A percentile compares a stretch with the other conserved stretches of the same genome.
Conservation (phyloP, 2,797 vertebrate genomes). For the Delichon dasypus region DNA sequence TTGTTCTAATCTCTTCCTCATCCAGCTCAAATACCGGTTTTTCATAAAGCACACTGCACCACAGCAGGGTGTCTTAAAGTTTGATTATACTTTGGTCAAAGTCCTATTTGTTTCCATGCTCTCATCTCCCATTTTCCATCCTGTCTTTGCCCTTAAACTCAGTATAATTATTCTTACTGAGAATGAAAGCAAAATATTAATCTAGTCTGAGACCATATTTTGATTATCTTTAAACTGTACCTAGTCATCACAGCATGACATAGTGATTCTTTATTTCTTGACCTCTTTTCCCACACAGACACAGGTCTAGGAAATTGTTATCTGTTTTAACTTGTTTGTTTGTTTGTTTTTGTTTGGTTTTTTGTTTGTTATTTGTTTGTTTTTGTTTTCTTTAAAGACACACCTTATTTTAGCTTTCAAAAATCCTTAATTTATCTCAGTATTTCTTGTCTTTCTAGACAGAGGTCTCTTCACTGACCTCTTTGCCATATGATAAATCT, state of each 20-base stretch:
- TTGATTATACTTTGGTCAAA: background rate
- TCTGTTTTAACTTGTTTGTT: background rate
- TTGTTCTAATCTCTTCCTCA: background rate
- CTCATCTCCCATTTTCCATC: background rate
- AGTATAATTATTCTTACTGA: background rate
- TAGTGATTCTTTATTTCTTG: background rate
- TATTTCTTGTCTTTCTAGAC: background rate
- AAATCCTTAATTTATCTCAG: background rate
- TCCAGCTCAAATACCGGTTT: background rate
- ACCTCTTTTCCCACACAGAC: background rate
- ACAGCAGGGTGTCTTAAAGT: background rate
- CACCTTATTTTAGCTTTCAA: background rate
- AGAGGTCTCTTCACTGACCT: background rate
- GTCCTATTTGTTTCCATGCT: background rate
- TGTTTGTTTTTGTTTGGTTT: background rate
- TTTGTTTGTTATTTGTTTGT: too few relatives aligned
- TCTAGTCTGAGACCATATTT: background rate
- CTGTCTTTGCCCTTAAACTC: background rate
- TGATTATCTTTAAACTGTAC: background rate
- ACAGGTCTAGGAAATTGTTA: background rate
- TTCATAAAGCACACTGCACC: background rate
- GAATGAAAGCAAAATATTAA: constrained; percentile 18
- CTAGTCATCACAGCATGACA: background rate
- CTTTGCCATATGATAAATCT: background rate
- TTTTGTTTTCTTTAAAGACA: background rate